Conservation (phyloP, 2,797 vertebrate species). For the Merluccius polli region DNA sequence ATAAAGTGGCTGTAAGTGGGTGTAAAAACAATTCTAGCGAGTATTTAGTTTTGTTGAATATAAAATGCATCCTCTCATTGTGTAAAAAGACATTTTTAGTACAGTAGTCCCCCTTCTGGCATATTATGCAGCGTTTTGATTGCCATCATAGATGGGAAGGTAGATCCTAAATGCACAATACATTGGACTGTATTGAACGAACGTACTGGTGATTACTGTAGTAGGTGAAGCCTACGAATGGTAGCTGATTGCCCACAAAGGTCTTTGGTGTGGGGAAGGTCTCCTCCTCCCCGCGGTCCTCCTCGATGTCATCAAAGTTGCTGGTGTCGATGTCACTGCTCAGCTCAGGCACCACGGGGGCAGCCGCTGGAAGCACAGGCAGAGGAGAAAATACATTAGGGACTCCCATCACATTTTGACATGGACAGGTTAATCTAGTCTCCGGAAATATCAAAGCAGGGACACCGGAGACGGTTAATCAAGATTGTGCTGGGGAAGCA, state of each 20-base stretch:
- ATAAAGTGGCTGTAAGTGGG: too few relatives aligned
- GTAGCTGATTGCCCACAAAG: conserved; percentile 97
- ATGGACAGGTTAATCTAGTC: not conserved
- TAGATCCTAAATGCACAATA: not conserved
- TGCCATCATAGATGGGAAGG: not conserved
- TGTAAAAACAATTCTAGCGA: too few relatives aligned
- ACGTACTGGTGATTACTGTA: conserved; percentile 92
- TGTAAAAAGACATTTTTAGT: not conserved
- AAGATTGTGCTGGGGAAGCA: too few relatives aligned
- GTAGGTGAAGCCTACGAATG: conserved; percentile 98
- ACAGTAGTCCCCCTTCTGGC: not conserved
- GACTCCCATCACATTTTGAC: not conserved
- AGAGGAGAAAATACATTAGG: not conserved
- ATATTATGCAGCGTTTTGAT: not conserved
- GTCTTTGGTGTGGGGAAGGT: conserved; percentile 98
- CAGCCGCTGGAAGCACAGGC: conserved; percentile 77
- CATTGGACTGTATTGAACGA: not conserved
- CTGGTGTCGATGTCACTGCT: conserved; percentile 97
- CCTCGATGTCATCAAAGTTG: conserved; percentile 98
- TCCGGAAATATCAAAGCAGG: too few relatives aligned
- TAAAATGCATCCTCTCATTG: not conserved
- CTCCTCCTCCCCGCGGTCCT: conserved; percentile 96
- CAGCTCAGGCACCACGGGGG: conserved; percentile 95
- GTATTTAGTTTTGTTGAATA: not conserved
- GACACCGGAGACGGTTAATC: not conserved